These are phyloP conservation scores for Trinectes maculatus DNA, from an alignment of 2,113 vertebrate species.

Conservation along the genomic window DNA sequence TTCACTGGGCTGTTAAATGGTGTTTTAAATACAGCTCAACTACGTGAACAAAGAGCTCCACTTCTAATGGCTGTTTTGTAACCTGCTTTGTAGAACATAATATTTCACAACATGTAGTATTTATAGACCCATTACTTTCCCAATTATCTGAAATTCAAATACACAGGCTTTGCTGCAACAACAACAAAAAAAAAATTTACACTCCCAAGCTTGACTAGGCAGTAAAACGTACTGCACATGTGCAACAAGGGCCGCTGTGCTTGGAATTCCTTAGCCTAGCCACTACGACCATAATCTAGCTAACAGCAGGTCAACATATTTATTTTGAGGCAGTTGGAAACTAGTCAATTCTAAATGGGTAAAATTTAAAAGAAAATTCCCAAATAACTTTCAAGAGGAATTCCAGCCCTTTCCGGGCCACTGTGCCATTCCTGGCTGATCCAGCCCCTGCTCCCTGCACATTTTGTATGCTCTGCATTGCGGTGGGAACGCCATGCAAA, in stretches of 20 bases:
- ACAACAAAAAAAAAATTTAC: neutral
- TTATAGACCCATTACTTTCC: neutral
- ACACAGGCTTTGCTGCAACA: neutral
- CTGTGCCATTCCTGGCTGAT: conserved; percentile 69
- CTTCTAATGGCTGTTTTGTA: conserved; percentile 23
- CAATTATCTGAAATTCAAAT: neutral
- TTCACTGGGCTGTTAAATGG: conserved; percentile 36
- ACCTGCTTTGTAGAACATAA: conserved; percentile 11
- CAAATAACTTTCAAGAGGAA: conserved; percentile 64
- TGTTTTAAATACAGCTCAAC: conserved; percentile 31
- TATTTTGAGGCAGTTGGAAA: conserved; percentile 23
- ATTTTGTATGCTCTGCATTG: conserved; percentile 70
- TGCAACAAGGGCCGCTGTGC: conserved; percentile 34
- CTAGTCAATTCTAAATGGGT: conserved; percentile 50
- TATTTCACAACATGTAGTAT: conserved; percentile 7
- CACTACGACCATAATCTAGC: neutral
- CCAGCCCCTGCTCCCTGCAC: conserved; percentile 40
- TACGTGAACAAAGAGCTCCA: conserved; percentile 13
- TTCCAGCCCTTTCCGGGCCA: conserved; percentile 70
- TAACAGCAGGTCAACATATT: conserved; percentile 17
- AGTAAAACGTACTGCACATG: conserved; percentile 15
- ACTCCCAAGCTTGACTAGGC: conserved; percentile 1
- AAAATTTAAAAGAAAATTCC: conserved; percentile 69
- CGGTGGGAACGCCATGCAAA: conserved; percentile 73
- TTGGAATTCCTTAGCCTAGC: conserved; percentile 25